A percentile compares a stretch with the other conserved stretches of the same genome.
phyloP scores from a whole-genome alignment of 2,888 invertebrate genomes.

The Tetranychus piercei region DNA sequence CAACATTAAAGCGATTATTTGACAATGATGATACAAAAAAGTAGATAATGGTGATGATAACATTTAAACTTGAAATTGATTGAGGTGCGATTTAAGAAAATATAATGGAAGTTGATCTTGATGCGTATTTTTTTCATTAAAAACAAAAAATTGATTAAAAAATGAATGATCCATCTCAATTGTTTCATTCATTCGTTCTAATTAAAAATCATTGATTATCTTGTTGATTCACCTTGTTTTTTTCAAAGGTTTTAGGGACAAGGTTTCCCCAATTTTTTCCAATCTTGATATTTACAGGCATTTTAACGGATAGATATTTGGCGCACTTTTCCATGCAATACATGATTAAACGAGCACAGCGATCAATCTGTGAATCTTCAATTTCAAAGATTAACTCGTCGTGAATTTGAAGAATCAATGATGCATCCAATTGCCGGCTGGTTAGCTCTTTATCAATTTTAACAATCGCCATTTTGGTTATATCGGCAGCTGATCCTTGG shows the following conservation, averaged over 20 bases:
- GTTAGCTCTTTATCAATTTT: conserved; percentile 46
- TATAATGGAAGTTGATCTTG: too few relatives aligned
- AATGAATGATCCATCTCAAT: too few relatives aligned
- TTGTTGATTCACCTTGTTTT: too few relatives aligned
- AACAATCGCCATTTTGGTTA: conserved; percentile 76
- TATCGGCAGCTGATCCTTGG: conserved; percentile 91
- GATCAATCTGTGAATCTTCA: conserved; percentile 36
- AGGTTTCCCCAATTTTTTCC: conserved; percentile 61
- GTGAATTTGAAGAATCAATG: conserved; percentile 72
- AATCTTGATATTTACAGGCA: conserved; percentile 66
- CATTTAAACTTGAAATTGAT: too few relatives aligned
- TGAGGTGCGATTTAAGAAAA: too few relatives aligned
- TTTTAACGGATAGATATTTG: conserved; percentile 42
- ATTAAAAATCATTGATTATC: too few relatives aligned
- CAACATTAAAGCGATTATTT: too few relatives aligned
- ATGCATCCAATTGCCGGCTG: conserved; percentile 33
- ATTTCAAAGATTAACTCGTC: conserved; percentile 92
- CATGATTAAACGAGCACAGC: not conserved
- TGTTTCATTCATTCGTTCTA: too few relatives aligned
- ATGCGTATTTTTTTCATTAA: too few relatives aligned
- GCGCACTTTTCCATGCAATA: conserved; percentile 58
- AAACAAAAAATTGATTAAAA: too few relatives aligned
- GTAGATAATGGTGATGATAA: too few relatives aligned
- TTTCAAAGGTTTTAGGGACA: conserved; percentile 13
- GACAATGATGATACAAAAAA: too few relatives aligned